Evolutionary conservation across 92 coral and sea anemone genomes (phyloP), one percentile per base, ranked within the genome.

Genomic region (Zoanthus solanderi): DNA sequence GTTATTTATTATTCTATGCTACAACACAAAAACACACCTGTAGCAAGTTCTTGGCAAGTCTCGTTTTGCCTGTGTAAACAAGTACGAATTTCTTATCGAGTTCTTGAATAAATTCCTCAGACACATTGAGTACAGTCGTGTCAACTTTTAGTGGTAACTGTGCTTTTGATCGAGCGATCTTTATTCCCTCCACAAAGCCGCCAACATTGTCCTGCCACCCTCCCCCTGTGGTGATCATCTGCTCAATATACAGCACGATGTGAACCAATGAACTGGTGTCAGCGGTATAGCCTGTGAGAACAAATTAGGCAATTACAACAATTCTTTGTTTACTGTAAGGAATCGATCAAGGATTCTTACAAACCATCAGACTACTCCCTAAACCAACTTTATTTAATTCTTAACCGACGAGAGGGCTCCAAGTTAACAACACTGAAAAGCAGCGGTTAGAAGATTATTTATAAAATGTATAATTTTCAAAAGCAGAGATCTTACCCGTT

Each of bases 151-250:
- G 76, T 2, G 99, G 99, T 50, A 97, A 83, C n/a, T 92, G 52
- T 29, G 93, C 92, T 76, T 90, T 90, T 83, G 99, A 95, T 14
- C 97, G 96, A 47, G 94, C 94, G 29, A 95, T 91, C 87, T 97
- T 97, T 78, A 97, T 90, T 75, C 99, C 98, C 28, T 96, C 97
- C 73, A 92, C 92, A 78, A 97, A 93, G 50, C 99, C 99, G 52
- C 99, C 99, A 8, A 97, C 99, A 32, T 97, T 96, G 69, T 97
- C 99, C 89, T 97, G 99, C 99, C 99, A 97, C 29, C 99, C 99
- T 29, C 99, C 99, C 48, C 98, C 99, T 74, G 98, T 96, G 23
- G 99, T 97, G 42, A 97, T 69, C 99, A 97, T 97, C 84, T 97
- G 99, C 86, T 97, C 99, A n/a, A 97, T 90, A 53, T 95, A 90